Percentiles rank a stretch among this genome's conserved stretches.
Evolutionary conservation across 2,113 vertebrate species (phyloP).

Genomic region (Myodes glareolus): DNA sequence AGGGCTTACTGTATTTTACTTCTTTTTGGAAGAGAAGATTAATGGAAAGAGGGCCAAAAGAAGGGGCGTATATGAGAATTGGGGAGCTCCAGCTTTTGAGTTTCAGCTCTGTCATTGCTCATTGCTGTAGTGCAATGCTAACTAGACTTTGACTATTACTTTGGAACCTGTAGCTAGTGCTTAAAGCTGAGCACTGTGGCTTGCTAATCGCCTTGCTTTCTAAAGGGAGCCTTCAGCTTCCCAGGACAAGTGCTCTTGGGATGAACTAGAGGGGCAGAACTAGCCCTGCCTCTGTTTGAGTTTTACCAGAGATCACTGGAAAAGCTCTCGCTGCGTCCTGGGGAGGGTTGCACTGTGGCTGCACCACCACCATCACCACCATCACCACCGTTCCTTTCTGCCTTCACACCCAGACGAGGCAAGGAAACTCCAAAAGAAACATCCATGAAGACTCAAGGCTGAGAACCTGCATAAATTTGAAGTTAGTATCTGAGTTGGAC

Average conservation of each 20-base stretch:
- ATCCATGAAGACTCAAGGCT: not conserved
- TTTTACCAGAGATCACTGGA: not conserved
- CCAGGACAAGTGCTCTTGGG: not conserved
- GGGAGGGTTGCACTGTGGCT: not conserved
- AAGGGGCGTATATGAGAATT: not conserved
- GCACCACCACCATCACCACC: rapidly evolving
- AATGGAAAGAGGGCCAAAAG: not conserved
- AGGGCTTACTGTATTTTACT: not conserved
- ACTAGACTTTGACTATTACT: not conserved
- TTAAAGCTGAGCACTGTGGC: not conserved
- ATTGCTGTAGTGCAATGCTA: not conserved
- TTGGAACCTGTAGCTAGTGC: not conserved
- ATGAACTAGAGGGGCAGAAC: not conserved
- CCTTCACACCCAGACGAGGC: not conserved
- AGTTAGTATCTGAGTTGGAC: not conserved
- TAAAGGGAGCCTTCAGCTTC: not conserved
- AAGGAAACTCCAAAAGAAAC: not conserved
- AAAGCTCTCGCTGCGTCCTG: not conserved
- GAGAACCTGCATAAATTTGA: not conserved
- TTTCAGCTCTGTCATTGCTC: not conserved
- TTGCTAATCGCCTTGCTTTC: not conserved
- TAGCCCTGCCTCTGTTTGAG: not conserved
- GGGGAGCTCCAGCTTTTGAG: not conserved
- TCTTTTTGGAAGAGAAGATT: not conserved
- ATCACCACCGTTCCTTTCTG: not conserved